phyloP scores from a whole-genome alignment of 1,140 invertebrate genomes.

The Drosophila tropicalis region DNA sequence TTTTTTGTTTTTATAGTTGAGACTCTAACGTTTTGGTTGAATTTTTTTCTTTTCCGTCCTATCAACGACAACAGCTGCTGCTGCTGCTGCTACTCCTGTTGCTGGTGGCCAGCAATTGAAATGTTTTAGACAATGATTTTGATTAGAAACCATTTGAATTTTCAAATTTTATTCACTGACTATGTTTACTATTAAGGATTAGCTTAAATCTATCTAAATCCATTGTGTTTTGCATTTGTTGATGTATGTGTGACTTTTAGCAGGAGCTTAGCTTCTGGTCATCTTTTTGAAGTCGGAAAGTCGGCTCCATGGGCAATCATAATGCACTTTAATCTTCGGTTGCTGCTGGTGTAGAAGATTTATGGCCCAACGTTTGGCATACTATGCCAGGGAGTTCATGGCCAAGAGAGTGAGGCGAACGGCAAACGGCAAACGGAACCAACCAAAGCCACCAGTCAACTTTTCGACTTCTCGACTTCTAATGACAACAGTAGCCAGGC shows the following conservation, averaged over 20 bases:
- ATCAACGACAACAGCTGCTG: conserved; percentile 1
- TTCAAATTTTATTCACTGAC: neutral
- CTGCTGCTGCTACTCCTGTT: neutral
- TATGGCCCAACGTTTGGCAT: conserved; percentile 29
- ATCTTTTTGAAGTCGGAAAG: neutral
- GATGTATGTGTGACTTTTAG: neutral
- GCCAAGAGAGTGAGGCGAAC: neutral
- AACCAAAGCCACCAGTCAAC: neutral
- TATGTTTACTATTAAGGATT: too few species aligned
- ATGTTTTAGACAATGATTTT: neutral
- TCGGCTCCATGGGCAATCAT: neutral
- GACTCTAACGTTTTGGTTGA: neutral
- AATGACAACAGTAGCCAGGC: conserved; percentile 77
- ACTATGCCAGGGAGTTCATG: conserved; percentile 17
- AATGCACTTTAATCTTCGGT: conserved; percentile 43
- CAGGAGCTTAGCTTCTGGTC: conserved; percentile 6
- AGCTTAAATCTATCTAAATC: too few species aligned
- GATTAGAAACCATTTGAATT: neutral
- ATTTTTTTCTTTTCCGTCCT: neutral
- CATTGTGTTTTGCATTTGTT: neutral
- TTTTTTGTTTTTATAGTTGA: neutral
- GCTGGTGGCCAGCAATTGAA: conserved; percentile 7
- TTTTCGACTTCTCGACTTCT: conserved; percentile 29
- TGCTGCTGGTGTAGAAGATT: conserved; percentile 52
- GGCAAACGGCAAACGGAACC: neutral